Evolutionary conservation across 2,797 vertebrate species (phyloP).

Genomic region (Sternotherus odoratus): DNA sequence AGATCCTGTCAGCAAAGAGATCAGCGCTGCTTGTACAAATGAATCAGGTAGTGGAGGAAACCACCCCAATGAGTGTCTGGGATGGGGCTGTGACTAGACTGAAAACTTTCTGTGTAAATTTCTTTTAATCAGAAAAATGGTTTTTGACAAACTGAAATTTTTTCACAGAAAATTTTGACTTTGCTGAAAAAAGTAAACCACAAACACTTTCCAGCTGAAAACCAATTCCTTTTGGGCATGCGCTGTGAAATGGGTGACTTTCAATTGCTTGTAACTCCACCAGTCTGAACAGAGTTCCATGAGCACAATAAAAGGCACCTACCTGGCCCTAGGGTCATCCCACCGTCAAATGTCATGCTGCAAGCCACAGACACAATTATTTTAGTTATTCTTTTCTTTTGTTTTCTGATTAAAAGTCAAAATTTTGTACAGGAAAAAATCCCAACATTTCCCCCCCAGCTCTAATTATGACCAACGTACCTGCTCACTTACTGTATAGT

Average conservation of each 20-base stretch:
- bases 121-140: neutral
- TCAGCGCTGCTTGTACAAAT: constrained; percentile 55
- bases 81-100: neutral
- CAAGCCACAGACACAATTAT: no score
- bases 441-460: no score
- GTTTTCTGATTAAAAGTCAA: no score
- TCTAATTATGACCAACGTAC: no score
- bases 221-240: neutral
- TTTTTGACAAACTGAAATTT: neutral
- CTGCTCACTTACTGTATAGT: no score
- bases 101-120: neutral
- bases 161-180: neutral
- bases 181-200: neutral
- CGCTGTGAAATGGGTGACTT: neutral
- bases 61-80: neutral
- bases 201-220: neutral
- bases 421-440: no score
- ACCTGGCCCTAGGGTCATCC: no score
- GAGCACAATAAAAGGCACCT: no score
- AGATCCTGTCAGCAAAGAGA: constrained; percentile 51
- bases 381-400: no score
- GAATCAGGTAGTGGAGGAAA: constrained; percentile 55
- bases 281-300: neutral
- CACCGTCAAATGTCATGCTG: no score
- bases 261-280: neutral